Base-by-base conservation (phyloP, 1,140 invertebrate genomes). In the Trigoniulus corallinus region DNA sequence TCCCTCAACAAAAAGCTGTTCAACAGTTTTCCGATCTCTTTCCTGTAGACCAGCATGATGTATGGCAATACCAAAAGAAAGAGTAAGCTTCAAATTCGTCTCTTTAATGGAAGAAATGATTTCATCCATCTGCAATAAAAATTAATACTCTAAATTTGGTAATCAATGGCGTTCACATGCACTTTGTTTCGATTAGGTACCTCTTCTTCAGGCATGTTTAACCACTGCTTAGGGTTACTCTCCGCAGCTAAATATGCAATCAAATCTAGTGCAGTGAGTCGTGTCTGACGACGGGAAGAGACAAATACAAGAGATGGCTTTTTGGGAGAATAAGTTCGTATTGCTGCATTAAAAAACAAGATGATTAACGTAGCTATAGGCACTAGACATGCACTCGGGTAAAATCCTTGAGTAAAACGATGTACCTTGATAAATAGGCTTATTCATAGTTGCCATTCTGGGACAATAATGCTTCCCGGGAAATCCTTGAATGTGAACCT, bases 391-490 rank as follows among this genome's bases (percentile, higher is more conserved):
- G 10, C 37, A 13, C 12, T 39, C 37, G 12, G 12, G 37, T 39
- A 39, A 39, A 12, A 39, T 13, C 37, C 12, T 2, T 18, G 13
- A 10, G 22, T n/a, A 24, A 1, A 21, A 25, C 25, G 45, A 51
- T 39, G 49, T 61, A 70, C 74, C 74, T 71, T 93, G 84, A 69
- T 88, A 99, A 2, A 88, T 84, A n/a, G 96, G 94, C 62, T 93
- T 88, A 68, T 99, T 99, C 96, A 99, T 99, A 0, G 92, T 88
- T 34, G 93, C 87, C 96, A 99, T 99, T 52, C 96, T 76, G 0
- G 96, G 95, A 65, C 96, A 99, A 69, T 98, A 99, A 66, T 99
- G 91, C 59, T 96, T 92, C 0, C 91, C 93, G 1, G 88, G 81
- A 65, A 89, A 96, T 0, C 92, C 92, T 51, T 78, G 73, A 51